A percentile compares a stretch with the other conserved stretches of the same genome.
phyloP scores from a whole-genome alignment of 2,113 vertebrate genomes.

The Rhabdomys dilectus region DNA sequence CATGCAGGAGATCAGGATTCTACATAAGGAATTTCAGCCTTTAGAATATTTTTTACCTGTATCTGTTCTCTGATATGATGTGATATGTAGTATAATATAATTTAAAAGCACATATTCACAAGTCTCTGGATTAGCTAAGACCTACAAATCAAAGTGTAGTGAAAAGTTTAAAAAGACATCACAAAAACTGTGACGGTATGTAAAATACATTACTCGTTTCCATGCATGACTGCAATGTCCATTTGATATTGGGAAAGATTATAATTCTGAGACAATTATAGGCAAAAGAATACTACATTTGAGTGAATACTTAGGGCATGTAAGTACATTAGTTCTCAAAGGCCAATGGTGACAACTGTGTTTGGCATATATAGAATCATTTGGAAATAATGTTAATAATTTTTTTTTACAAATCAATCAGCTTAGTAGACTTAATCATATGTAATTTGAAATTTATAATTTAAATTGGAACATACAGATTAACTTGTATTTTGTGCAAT shows the following conservation, averaged over 20 bases:
- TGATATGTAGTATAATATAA: not conserved
- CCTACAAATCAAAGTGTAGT: not conserved
- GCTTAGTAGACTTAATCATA: slow-evolving; percentile 41
- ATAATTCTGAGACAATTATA: not conserved
- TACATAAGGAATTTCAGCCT: slow-evolving; percentile 13
- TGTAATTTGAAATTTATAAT: slow-evolving; percentile 49
- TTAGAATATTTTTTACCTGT: slow-evolving; percentile 14
- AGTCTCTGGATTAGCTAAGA: slow-evolving; percentile 7
- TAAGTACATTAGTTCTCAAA: not conserved
- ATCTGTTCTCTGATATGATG: not conserved
- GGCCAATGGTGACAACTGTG: not conserved
- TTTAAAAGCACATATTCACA: not conserved
- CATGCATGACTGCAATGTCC: not conserved
- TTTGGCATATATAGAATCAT: not conserved
- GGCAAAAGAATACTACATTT: slow-evolving; percentile 41
- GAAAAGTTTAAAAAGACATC: not conserved
- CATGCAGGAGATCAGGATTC: not conserved
- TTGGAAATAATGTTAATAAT: slow-evolving; percentile 60
- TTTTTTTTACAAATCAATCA: slow-evolving; percentile 63
- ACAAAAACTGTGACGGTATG: not conserved
- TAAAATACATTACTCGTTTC: not conserved
- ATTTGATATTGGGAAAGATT: slow-evolving; percentile 29
- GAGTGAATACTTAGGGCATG: not conserved
- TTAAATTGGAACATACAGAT: slow-evolving; percentile 32
- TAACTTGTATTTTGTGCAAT: slow-evolving; percentile 36